Conservation (phyloP, 2,113 vertebrate species). For the Acrocephalus kingi region DNA sequence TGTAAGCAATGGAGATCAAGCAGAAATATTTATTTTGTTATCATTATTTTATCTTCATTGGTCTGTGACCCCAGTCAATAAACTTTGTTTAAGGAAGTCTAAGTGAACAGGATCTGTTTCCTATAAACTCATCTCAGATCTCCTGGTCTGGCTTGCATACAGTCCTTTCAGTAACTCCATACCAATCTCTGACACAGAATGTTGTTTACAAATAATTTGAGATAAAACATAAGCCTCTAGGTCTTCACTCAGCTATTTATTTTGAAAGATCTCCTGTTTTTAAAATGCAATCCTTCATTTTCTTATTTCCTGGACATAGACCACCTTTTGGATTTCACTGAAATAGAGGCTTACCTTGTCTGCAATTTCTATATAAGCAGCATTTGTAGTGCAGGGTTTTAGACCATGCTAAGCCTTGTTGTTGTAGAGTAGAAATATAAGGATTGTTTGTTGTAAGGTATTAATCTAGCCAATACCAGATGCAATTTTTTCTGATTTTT, state of each 20-base stretch:
- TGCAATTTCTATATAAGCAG: not conserved
- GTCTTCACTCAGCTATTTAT: not conserved
- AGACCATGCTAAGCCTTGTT: not conserved
- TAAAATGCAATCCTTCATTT: not conserved
- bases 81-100: constrained; percentile 60
- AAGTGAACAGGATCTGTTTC: constrained; percentile 35
- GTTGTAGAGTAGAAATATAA: not conserved
- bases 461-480: not conserved
- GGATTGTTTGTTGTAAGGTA: not conserved
- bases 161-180: constrained; percentile 3
- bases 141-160: constrained; percentile 43
- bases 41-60: constrained; percentile 48
- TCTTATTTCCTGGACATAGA: not conserved
- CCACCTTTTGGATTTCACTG: not conserved
- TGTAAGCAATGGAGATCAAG: not conserved
- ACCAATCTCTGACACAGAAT: not conserved
- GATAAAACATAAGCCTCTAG: constrained; percentile 34
- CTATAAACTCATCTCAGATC: constrained; percentile 47
- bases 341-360: not conserved
- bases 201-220: constrained; percentile 61
- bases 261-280: not conserved
- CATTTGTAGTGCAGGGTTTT: not conserved
- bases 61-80: constrained; percentile 25
- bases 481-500: not conserved
- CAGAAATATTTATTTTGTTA: constrained; percentile 57